Percentiles rank a stretch among this genome's conserved stretches.
Evolutionary conservation across 1,140 invertebrate genomes (phyloP).

Genomic region (Andrena cerasifolii): DNA sequence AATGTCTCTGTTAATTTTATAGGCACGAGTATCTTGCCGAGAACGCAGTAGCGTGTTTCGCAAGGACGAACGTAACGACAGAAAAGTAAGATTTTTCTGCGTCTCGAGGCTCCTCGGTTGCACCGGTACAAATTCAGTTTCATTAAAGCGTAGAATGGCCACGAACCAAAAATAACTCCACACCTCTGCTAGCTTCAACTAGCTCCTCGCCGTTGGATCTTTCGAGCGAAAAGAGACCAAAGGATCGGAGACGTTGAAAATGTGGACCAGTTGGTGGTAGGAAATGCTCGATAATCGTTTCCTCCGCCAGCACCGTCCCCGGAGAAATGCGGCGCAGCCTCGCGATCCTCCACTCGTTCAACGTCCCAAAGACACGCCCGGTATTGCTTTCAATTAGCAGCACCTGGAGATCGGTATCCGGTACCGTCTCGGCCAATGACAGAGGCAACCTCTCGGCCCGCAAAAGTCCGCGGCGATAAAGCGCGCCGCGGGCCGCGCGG

Average conservation of each 20-base stretch:
- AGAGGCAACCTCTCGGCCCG: constrained; percentile 26
- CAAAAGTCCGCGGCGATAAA: constrained; percentile 58
- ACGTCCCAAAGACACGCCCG: constrained; percentile 52
- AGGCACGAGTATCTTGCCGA: background rate
- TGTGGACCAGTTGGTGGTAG: background rate
- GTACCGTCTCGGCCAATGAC: constrained; percentile 39
- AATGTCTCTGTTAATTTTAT: background rate
- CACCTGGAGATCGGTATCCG: constrained; percentile 58
- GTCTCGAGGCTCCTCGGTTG: too few relatives aligned
- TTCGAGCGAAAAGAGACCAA: background rate
- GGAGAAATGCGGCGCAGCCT: background rate
- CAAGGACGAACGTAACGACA: too few relatives aligned
- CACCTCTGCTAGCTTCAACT: too few relatives aligned
- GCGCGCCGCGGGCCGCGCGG: constrained; percentile 50
- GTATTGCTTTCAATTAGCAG: constrained; percentile 77
- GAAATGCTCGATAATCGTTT: constrained; percentile 18
- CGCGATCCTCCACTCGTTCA: constrained; percentile 48
- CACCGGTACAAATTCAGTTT: too few relatives aligned
- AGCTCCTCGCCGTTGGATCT: too few relatives aligned
- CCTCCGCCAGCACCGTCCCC: constrained; percentile 3
- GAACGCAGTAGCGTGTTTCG: too few relatives aligned
- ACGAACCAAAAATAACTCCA: too few relatives aligned
- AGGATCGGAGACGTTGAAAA: background rate
- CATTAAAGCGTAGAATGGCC: too few relatives aligned
- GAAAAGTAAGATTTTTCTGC: too few relatives aligned